Evolutionary conservation across 2,797 vertebrate genomes (phyloP), one percentile per base, ranked within the genome.

Genomic region (Pseudomugil gertrudae): DNA sequence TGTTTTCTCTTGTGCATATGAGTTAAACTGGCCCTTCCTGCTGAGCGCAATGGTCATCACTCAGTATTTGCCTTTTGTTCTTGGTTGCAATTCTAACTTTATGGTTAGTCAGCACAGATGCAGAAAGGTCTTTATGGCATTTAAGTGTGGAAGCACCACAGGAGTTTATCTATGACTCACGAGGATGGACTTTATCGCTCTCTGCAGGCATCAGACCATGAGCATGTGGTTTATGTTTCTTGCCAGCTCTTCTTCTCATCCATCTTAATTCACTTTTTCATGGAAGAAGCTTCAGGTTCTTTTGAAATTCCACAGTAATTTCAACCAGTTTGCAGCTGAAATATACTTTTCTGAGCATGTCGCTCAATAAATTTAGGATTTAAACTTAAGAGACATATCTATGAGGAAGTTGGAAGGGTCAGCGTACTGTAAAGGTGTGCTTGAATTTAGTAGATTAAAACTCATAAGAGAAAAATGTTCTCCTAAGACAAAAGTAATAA

Each of bases 181-280:
- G 27, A 79, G 43, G 57, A 89, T 66, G 55, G 80, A 76, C 72
- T 86, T 84, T 75, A 84, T 86, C 64, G n/a, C 69, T 77, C 53
- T 80, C 83, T 79, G 65, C 71, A 71, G 56, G 35, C 67, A 43
- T 52, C 24, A 64, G 56, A 66, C 76, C 76, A 83, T 14, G 29
- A 79, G 72, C 83, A 92, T 88, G 78, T 90, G 90, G 83, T 89
- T 92, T 70, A 60, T 68, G 71, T 89, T 89, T 86, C 79, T 78
- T 64, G 50, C 78, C 60, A 78, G 55, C 26, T 60, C 63, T 61
- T 81, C 54, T 33, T 60, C 51, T 66, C 14, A 7, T 50, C 76
- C 38, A 55, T 74, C 71, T 77, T 76, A 65, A 62, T 72, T 75
- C 30, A 45, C 17, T 47, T 29, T 69, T 79, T 87, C 33, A 48